Evolutionary conservation across 2,888 invertebrate genomes (phyloP), one percentile per base, ranked within the genome.

Genomic region (Orchesella flavescens): DNA sequence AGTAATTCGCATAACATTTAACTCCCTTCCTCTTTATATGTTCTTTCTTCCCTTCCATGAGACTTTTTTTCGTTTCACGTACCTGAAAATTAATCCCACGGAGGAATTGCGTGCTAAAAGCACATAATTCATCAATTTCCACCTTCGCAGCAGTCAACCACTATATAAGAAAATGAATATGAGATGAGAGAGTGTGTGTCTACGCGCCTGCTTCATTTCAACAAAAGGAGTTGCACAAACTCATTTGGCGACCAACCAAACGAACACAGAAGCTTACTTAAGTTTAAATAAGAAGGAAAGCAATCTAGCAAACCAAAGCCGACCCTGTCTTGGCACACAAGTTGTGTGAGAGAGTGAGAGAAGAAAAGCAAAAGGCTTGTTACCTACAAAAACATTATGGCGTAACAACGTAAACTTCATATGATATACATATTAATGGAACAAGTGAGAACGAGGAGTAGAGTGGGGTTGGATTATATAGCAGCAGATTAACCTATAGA

Each of bases 41-140:
- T n/a, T 7, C 34, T 34, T 34, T 7, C n/a, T n/a, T n/a, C n/a
- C n/a, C n/a, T n/a, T n/a, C n/a, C 34, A 34, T 34, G 34, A 2
- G 34, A 34, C 34, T 7, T 4, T 34, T n/a, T 34, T 34, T 34
- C 34, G 2, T 34, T 34, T 34, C 23, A 43, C 65, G 65, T 65
- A 65, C 9, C 43, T 21, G 1, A 65, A 65, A 65, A 65, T 65
- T 65, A 34, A 65, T 65, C 55, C n/a, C 7, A 57, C 13, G 53
- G 49, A n/a, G n/a, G n/a, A 68, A 76, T 76, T 57, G 76, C 76
- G 68, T 76, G 76, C 76, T 68, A 68, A 68, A 57, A 43, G 21
- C 43, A 24, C 75, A 76, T 76, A 76, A 76, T 76, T 75, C 66
- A 76, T 57, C 68, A 76, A 66, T 76, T 76, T 59, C 34, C 68